These are phyloP conservation scores for Meloidogyne floridensis DNA, from an alignment of 1,140 invertebrate genomes.

Conservation along the genomic window DNA sequence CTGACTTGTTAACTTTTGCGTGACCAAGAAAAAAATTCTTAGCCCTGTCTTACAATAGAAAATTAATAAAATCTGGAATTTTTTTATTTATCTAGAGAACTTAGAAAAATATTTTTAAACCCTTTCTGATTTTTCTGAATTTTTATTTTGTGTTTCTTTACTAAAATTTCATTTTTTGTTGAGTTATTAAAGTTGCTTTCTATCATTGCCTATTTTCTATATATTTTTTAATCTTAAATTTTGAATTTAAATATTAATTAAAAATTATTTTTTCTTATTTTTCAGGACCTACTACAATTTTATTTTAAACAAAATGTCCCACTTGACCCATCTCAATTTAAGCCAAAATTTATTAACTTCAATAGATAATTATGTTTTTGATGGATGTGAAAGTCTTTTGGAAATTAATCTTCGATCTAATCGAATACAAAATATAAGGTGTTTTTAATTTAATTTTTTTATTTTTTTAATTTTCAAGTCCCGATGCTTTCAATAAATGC, in stretches of 20 bases:
- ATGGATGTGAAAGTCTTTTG: conserved; percentile 48
- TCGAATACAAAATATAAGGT: conserved; percentile 41
- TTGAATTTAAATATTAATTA: not conserved
- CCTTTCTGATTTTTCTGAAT: too few relatives aligned
- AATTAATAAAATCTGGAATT: not conserved
- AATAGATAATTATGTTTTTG: conserved; percentile 57
- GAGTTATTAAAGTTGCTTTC: too few relatives aligned
- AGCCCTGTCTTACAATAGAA: not conserved
- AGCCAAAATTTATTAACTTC: conserved; percentile 46
- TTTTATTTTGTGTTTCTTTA: too few relatives aligned
- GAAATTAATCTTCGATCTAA: conserved; percentile 50
- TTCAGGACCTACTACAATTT: conserved; percentile 56
- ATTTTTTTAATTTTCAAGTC: conserved; percentile 10
- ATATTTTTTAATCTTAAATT: not conserved
- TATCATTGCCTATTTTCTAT: not conserved
- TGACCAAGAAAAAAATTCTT: not conserved
- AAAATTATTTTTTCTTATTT: not conserved
- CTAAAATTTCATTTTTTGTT: too few relatives aligned
- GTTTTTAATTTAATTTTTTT: conserved; percentile 11
- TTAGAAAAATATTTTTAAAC: too few relatives aligned
- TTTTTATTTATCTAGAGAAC: too few relatives aligned
- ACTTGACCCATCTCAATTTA: conserved; percentile 49
- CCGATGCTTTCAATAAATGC: conserved; percentile 57
- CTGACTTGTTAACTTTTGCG: not conserved
- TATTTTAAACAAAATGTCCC: conserved; percentile 56